Conservation (phyloP, 2,113 vertebrate genomes). For the Pelodiscus sinensis region DNA sequence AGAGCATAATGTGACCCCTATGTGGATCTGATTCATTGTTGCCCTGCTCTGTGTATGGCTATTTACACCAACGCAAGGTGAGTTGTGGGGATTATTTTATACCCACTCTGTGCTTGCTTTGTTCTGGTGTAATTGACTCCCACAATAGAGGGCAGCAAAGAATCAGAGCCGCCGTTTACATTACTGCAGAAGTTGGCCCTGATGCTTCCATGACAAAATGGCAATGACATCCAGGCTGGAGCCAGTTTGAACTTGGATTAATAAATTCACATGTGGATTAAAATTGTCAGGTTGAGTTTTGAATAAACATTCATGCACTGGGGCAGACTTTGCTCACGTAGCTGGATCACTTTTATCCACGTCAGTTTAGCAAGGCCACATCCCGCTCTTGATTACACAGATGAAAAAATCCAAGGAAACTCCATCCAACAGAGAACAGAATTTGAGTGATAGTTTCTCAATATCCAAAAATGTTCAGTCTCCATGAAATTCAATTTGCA, state of each 20-base stretch:
- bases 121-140: neutral
- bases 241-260: neutral
- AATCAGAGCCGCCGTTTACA: neutral
- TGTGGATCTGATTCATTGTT: neutral
- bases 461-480: neutral
- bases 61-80: neutral
- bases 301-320: neutral
- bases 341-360: neutral
- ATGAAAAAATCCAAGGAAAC: neutral
- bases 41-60: neutral
- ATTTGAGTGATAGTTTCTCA: neutral
- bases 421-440: constrained; percentile 4
- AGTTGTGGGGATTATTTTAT: neutral
- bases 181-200: neutral
- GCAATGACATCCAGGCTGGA: neutral
- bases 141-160: neutral
- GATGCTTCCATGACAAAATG: neutral
- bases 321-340: neutral
- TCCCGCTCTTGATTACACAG: neutral
- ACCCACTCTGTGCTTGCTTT: neutral
- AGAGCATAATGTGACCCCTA: constrained; percentile 15
- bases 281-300: neutral
- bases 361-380: neutral
- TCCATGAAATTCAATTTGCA: constrained; percentile 1
- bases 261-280: neutral